Evolutionary conservation across 30 jellyfish, hydroid and myxozoan genomes (phyloP), one percentile per base, ranked within the genome.

Genomic region (Phacellophora camtschatica): DNA sequence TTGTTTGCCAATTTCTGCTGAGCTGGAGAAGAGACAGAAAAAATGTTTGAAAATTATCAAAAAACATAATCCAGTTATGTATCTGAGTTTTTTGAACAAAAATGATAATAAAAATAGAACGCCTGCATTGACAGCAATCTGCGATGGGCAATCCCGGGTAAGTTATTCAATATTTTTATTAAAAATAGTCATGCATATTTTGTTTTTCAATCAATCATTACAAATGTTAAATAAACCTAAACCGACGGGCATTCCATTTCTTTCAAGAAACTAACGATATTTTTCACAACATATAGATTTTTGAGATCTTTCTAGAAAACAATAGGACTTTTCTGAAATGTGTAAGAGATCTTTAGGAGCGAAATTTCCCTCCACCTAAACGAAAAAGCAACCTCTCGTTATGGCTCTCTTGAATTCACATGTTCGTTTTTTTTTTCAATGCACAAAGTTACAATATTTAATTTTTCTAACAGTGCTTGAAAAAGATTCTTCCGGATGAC

Each of bases 111-210:
- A 62, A 32, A 55, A 63, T 49, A 64, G 80, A 37, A 78, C 59
- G n/a, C 90, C 90, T 0, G 23, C 49, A 34, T 25, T 78, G n/a
- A 45, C 55, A 18, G 90, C 82, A 7, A 78, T 78, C 27, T 19
- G 57, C 32, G 90, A 78, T 31, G 90, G 90, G 5, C 55, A 25
- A 1, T 8, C 46, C 15, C 27, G 53, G 74, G 86, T 73, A 3
- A 9, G 75, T 6, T 1, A 18, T 4, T 18, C 12, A 8, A 13
- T 3, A 22, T 12, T 4, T 22, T 56, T 51, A 51, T 7, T 22
- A 8, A 6, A 18, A 11, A 6, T 51, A 5, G 23, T 51, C 66
- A 5, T 11, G 23, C 29, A 15, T 11, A 4, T 0, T 11, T 46
- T 46, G 57, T 16, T 46, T 9, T 46, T 46, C 28, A 16, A 16